These are phyloP conservation scores for Camponotus floridanus DNA, from an alignment of 1,140 invertebrate species.

Conservation along the genomic window DNA sequence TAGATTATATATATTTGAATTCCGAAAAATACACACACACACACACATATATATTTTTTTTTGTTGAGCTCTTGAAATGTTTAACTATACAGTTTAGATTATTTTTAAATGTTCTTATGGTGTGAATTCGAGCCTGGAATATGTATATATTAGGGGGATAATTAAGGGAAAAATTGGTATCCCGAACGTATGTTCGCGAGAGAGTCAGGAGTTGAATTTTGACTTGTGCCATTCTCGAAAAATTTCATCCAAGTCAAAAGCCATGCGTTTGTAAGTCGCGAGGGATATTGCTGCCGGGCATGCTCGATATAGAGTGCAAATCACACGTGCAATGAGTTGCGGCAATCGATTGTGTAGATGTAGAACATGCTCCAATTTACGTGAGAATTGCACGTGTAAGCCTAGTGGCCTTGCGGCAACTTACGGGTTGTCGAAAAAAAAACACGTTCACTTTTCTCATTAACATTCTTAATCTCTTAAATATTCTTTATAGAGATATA, in stretches of 20 bases:
- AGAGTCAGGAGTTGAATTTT: not conserved
- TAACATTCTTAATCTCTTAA: not conserved
- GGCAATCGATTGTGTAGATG: constrained; percentile 58
- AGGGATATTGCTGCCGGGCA: constrained; percentile 21
- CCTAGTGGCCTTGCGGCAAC: not conserved
- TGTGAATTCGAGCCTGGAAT: no score
- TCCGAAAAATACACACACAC: no score
- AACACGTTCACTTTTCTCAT: not conserved
- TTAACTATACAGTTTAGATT: not conserved
- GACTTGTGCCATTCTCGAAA: not conserved
- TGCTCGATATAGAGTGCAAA: constrained; percentile 34
- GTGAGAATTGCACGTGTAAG: constrained; percentile 53
- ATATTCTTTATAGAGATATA: not conserved
- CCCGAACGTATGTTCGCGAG: not conserved
- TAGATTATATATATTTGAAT: not conserved
- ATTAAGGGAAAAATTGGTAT: not conserved
- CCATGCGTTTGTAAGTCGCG: constrained; percentile 35
- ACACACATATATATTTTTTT: not conserved
- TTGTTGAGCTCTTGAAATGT: not conserved
- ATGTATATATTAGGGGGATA: not conserved
- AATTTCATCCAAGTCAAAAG: not conserved
- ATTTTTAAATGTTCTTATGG: not conserved
- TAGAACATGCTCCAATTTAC: constrained; percentile 59
- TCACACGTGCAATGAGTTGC: constrained; percentile 56
- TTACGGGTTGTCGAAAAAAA: not conserved